Conservation (phyloP, 23 tunicate species). For the Oikopleura dioica region DNA sequence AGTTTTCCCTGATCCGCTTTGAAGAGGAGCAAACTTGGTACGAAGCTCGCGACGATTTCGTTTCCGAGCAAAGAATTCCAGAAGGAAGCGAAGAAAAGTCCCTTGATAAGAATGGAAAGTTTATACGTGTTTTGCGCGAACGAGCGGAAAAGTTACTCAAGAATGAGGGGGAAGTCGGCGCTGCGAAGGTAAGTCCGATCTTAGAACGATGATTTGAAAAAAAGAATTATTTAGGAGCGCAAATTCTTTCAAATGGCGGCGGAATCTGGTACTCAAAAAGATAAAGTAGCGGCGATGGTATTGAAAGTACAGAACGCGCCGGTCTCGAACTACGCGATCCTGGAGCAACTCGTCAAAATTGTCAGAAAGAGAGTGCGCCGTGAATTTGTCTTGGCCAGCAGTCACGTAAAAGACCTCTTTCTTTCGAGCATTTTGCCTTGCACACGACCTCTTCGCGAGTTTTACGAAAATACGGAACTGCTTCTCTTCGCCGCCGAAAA, state of each 20-base stretch:
- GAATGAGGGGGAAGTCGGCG: neutral
- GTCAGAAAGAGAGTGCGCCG: neutral
- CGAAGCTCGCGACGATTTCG: neutral
- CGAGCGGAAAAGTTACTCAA: neutral
- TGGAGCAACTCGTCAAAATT: slow-evolving; percentile 3
- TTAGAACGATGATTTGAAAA: too few relatives aligned
- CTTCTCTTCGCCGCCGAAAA: neutral
- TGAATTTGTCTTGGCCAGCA: neutral
- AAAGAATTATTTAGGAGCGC: too few relatives aligned
- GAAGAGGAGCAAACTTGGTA: neutral
- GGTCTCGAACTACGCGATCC: slow-evolving; percentile 3
- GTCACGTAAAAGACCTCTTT: neutral
- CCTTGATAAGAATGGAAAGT: too few relatives aligned
- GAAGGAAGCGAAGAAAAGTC: neutral
- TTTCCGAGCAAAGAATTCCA: neutral
- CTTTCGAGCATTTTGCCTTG: neutral
- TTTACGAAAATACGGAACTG: neutral
- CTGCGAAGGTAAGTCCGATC: neutral
- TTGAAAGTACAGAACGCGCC: neutral
- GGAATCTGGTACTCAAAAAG: neutral
- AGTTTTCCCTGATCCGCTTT: too few relatives aligned
- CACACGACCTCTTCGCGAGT: neutral
- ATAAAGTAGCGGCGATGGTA: neutral
- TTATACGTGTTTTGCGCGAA: too few relatives aligned
- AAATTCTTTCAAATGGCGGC: slow-evolving; percentile 4